Evolutionary conservation across 2,797 vertebrate species (phyloP).

Genomic region (Rhabdomys pumilio): DNA sequence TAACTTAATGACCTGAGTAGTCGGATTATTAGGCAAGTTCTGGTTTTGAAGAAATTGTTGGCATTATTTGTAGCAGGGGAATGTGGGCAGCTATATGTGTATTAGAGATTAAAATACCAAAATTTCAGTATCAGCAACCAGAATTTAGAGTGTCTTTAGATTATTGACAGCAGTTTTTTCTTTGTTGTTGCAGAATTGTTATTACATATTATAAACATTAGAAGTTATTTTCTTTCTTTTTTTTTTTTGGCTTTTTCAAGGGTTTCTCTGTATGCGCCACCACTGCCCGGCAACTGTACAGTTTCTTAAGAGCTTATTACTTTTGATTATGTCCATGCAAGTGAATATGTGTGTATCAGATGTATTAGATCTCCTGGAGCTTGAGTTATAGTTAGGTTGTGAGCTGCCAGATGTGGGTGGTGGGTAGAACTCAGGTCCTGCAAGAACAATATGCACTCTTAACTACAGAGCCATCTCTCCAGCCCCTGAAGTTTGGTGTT

Average conservation of each 20-base stretch:
- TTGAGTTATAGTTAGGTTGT: too few species aligned
- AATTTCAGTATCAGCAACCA: neutral
- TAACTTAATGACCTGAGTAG: slow-evolving; percentile 17
- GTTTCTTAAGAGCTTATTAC: neutral
- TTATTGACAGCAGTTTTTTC: slow-evolving; percentile 39
- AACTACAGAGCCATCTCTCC: neutral
- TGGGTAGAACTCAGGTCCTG: neutral
- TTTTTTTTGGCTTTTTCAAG: too few species aligned
- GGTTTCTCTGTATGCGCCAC: too few species aligned
- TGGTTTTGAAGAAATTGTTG: slow-evolving; percentile 52
- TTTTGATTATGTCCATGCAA: neutral
- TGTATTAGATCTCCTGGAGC: neutral
- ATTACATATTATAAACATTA: neutral
- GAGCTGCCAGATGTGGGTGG: neutral
- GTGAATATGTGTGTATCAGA: neutral
- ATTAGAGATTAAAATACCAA: slow-evolving; percentile 46
- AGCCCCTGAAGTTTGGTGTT: neutral
- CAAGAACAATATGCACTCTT: neutral
- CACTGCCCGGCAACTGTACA: too few species aligned
- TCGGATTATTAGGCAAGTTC: neutral
- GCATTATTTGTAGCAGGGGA: slow-evolving; percentile 16
- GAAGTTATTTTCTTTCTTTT: slow-evolving; percentile 10
- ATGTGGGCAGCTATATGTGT: neutral
- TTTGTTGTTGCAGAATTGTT: neutral
- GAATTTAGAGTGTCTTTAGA: slow-evolving; percentile 12